These are phyloP conservation scores for Bradypodion ventrale DNA, from an alignment of 2,797 vertebrate species.

Conservation along the genomic window DNA sequence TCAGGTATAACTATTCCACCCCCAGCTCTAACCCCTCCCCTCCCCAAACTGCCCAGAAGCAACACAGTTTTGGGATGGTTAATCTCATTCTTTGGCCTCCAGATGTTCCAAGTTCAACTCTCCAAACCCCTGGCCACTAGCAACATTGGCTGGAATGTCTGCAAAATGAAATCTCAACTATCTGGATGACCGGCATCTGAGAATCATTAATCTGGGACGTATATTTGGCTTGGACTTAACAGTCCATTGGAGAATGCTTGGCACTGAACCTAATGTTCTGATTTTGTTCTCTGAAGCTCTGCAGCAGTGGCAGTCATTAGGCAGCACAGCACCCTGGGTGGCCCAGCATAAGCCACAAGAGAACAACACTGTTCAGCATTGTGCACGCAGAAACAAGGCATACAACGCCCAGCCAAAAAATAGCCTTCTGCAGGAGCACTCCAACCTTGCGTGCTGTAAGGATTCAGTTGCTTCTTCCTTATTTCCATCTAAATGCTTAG, in stretches of 20 bases:
- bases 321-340: not conserved
- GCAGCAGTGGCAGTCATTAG: conserved; percentile 16
- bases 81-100: no score
- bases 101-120: no score
- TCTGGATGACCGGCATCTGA: no score
- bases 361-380: not conserved
- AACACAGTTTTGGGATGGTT: conserved; percentile 24
- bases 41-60: conserved; percentile 31
- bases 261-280: conserved; percentile 33
- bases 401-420: conserved; percentile 31
- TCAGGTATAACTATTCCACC: not conserved
- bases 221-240: conserved; percentile 34
- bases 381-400: conserved; percentile 29
- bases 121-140: no score
- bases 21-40: conserved; percentile 2
- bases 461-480: conserved; percentile 3
- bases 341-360: not conserved
- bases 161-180: no score
- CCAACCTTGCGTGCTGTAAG: conserved; percentile 12
- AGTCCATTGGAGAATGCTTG: conserved; percentile 43
- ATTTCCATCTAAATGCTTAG: conserved; percentile 5
- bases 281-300: conserved; percentile 41
- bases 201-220: not conserved
- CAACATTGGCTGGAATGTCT: no score
- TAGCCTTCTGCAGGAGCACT: not conserved